Percentiles rank a stretch among this genome's conserved stretches.
Conservation (phyloP, 2,888 invertebrate genomes). For the Oasisia sp. region DNA sequence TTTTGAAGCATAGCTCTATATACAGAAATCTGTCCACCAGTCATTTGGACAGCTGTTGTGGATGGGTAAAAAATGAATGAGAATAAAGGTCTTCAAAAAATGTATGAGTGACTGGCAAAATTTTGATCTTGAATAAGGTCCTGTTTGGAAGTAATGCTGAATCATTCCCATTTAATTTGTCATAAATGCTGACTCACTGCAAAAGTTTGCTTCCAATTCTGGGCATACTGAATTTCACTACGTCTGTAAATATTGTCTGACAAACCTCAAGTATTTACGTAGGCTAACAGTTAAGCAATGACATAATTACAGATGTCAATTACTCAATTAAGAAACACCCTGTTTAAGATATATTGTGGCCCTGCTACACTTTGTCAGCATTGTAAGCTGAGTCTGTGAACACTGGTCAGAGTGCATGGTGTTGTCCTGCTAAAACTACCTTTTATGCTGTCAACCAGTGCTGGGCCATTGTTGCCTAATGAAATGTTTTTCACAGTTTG, state of each 20-base stretch:
- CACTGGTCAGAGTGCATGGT: background rate
- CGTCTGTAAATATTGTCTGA: background rate
- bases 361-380: background rate
- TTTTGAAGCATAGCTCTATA: no score
- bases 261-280: background rate
- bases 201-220: background rate
- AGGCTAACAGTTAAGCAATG: background rate
- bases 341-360: background rate
- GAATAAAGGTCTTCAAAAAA: no score
- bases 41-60: no score
- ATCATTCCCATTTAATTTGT: background rate
- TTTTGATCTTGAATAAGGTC: no score
- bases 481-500: conserved; percentile 17
- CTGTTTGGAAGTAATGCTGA: background rate
- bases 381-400: background rate
- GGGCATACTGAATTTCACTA: background rate
- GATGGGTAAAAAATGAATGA: no score
- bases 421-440: background rate
- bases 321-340: background rate
- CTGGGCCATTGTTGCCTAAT: background rate
- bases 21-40: no score
- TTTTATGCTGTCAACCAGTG: background rate
- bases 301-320: background rate
- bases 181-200: background rate
- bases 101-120: no score